A percentile compares a stretch with the other conserved stretches of the same genome.
phyloP scores from a whole-genome alignment of 2,797 vertebrate species.

The Meriones psammophilus region DNA sequence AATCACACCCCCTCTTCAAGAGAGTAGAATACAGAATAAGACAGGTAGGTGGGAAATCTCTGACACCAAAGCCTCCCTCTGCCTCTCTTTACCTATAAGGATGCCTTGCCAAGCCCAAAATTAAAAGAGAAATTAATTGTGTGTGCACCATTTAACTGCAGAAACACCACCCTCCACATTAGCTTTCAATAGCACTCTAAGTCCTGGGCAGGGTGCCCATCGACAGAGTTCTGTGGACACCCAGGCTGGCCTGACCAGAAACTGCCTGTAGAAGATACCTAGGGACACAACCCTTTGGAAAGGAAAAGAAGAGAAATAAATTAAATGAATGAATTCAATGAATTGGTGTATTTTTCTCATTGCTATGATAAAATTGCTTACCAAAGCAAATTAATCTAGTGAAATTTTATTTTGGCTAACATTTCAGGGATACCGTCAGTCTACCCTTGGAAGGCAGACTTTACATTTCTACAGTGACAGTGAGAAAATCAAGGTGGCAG shows the following conservation, averaged over 20 bases:
- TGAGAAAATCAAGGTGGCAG: background rate
- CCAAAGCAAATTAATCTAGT: background rate
- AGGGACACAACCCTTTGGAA: background rate
- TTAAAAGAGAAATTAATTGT: slow-evolving; percentile 20
- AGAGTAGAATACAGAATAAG: background rate
- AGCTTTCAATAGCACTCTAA: background rate
- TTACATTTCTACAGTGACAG: background rate
- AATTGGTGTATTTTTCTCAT: background rate
- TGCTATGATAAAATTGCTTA: background rate
- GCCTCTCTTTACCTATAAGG: background rate
- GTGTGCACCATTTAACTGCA: background rate
- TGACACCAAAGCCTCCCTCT: slow-evolving; percentile 42
- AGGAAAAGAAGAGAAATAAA: slow-evolving; percentile 29
- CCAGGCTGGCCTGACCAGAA: background rate
- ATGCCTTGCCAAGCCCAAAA: slow-evolving; percentile 4
- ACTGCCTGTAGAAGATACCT: background rate
- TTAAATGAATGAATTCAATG: background rate
- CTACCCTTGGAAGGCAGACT: background rate
- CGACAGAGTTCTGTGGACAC: background rate
- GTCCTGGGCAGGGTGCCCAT: background rate
- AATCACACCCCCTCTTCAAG: background rate
- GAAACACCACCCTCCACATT: background rate
- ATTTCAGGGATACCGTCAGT: background rate
- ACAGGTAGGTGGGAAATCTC: slow-evolving; percentile 36
- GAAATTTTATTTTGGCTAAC: background rate